Evolutionary conservation across 2,113 vertebrate genomes (phyloP).

Genomic region (Pantherophis guttatus): DNA sequence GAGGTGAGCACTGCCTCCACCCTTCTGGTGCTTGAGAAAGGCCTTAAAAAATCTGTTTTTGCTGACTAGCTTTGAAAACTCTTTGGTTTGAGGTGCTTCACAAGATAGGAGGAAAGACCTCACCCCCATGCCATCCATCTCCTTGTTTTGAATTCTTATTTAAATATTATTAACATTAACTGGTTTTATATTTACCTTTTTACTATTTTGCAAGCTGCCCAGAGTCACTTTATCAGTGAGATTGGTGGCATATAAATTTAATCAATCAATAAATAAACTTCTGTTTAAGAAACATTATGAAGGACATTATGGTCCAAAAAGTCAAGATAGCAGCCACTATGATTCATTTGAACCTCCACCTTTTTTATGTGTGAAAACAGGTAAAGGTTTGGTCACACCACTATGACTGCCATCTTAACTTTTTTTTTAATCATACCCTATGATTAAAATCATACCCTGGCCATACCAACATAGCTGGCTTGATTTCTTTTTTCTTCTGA

Average conservation of each 20-base stretch:
- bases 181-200: not conserved
- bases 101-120: not conserved
- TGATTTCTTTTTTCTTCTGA: not conserved
- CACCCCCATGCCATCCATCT: not conserved
- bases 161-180: not conserved
- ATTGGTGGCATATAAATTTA: not conserved
- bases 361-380: not conserved
- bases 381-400: not conserved
- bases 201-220: not conserved
- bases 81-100: not conserved
- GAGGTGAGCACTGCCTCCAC: not conserved
- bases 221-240: not conserved
- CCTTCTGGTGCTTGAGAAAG: not conserved
- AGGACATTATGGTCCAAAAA: not conserved
- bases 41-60: not conserved
- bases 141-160: not conserved
- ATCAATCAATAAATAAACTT: not conserved
- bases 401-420: not conserved
- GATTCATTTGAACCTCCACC: not conserved
- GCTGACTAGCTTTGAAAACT: not conserved
- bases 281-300: not conserved
- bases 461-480: not conserved
- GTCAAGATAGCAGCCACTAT: not conserved
- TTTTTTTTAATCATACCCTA: not conserved
- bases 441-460: not conserved